Base-by-base conservation (phyloP, 2,888 invertebrate species). In the Pantelozetes paolii region DNA sequence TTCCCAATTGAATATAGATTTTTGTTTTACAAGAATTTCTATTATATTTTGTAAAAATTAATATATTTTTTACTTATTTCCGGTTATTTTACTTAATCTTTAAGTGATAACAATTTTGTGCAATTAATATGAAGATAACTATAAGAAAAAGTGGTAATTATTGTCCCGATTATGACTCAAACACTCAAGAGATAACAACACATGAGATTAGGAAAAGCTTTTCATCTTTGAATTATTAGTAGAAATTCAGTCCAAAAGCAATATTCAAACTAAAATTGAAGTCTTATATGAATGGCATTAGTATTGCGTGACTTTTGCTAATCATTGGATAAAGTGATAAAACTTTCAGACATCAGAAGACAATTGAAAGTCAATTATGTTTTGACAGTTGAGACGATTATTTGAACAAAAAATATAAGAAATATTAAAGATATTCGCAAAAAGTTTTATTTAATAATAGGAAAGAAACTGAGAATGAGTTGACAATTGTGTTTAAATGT, bases 101-200 rank as follows among this genome's bases (percentile, higher is more conserved):
- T 57, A 28, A 64, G 62, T 64, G 62, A 64, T 64, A 64, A 64
- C 23, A 28, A 20, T 54, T 64, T 64, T 64, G 62, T 64, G 62
- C 62, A 64, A 64, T 64, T 64, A 64, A 15, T 36, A 54, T 64
- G 62, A 64, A 64, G 62, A 64, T 64, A 64, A 64, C 36, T 28
- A 57, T 18, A 26, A 28, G 57, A 57, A 57, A 30, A 30, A 30
- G 18, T 13, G 57, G 57, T 28, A 23, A 57, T 30, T n/a, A n/a
- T n/a, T n/a, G n/a, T n/a, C n/a, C n/a, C n/a, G n/a, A n/a, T n/a
- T 57, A 30, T 13, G 57, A 57, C 57, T 57, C 15, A 57, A 57
- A 57, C 57, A 54, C 54, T 30, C 18, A 57, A 20, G 15, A 23
- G 28, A n/a, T n/a, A n/a, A n/a, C n/a, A n/a, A n/a, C n/a, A n/a